Conservation (phyloP, 1,140 invertebrate genomes). For the Cotesia chilonis region DNA sequence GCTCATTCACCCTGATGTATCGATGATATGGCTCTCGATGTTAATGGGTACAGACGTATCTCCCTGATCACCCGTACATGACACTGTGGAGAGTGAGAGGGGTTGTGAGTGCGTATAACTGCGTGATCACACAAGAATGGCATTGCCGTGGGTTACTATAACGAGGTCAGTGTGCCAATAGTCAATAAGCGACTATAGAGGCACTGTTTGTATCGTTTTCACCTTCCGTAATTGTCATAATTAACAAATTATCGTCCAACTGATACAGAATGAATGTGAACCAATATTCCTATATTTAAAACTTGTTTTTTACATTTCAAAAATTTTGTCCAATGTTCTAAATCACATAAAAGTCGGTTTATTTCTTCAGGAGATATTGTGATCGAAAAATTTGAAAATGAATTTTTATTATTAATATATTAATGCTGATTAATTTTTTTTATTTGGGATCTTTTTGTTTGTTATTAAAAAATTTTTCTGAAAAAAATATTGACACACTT, state of each 20-base stretch:
- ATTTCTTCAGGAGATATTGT: too few species aligned
- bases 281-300: too few species aligned
- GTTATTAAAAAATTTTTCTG: too few species aligned
- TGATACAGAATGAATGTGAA: slow-evolving; percentile 13
- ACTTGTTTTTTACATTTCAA: too few species aligned
- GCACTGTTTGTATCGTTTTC: slow-evolving; percentile 2
- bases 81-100: slow-evolving; percentile 14
- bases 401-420: too few species aligned
- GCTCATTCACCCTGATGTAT: slow-evolving; percentile 3
- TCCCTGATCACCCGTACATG: slow-evolving; percentile 5
- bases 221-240: slow-evolving; percentile 39
- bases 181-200: slow-evolving; percentile 26
- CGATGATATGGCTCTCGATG: slow-evolving; percentile 13
- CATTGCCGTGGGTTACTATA: slow-evolving; percentile 40
- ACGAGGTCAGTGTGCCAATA: slow-evolving; percentile 55
- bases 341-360: too few species aligned
- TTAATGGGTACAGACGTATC: slow-evolving; percentile 6
- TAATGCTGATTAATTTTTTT: too few species aligned
- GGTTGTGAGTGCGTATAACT: slow-evolving; percentile 30
- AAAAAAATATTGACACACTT: too few species aligned
- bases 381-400: too few species aligned
- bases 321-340: too few species aligned
- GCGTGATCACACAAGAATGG: slow-evolving; percentile 41
- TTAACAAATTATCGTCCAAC: slow-evolving; percentile 43
- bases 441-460: too few species aligned